Base-by-base conservation (phyloP, 2,797 vertebrate genomes). In the Saxicola maurus region DNA sequence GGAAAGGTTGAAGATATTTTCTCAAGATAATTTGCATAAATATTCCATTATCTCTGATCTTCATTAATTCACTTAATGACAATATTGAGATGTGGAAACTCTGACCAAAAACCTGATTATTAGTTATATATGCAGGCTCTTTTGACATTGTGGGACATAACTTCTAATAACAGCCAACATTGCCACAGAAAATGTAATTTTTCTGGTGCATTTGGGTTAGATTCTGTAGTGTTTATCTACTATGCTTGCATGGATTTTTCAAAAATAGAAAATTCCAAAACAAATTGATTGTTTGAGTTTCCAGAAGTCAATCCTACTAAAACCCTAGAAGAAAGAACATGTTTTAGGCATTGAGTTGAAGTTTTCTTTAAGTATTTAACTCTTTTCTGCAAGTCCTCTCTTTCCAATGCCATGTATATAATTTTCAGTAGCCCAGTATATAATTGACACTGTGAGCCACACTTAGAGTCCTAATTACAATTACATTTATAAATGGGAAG, bases 11-110 rank as follows among this genome's bases (percentile, higher is more conserved):
- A 18, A 73, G 28, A 43, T 86, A 56, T 52, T 40, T 59, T 66
- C 37, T 82, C 76, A 43, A 79, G 60, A 67, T 46, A 67, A 90
- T 95, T 91, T 95, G 40, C 74, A 86, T 94, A 92, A 93, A 91
- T 79, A 88, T 86, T 79, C 74, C 67, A 67, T 93, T 94, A 88
- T 79, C 38, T 87, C 43, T 79, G 33, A 46, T 82, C n/a, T 76
- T 87, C 46, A 80, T 87, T 79, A 68, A 87, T 94, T 89, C 51
- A 67, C 23, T 73, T 95, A 91, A 93, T 78, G 55, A 42, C 15
- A 81, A 83, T 91, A 92, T 53, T 84, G 49, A 84, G 73, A 71
- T 38, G 13, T 51, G 19, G 17, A 88, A 83, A 74, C 65, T 77
- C 51, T 57, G 38, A 61, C 40, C 17, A 40, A 87, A 73, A n/a